Base-by-base conservation (phyloP, 2,888 invertebrate species). In the Schizaphis graminum region DNA sequence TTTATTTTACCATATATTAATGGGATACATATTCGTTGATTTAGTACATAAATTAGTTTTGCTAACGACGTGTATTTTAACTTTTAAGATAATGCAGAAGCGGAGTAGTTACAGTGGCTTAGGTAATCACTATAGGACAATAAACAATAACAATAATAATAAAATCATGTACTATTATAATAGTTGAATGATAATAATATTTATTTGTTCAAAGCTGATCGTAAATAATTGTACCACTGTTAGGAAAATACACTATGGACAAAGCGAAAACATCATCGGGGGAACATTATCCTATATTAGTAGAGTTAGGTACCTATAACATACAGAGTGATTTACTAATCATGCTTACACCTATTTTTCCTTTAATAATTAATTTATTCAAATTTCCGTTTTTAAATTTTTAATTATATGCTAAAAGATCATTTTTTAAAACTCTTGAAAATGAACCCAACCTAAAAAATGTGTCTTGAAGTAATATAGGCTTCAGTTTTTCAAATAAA, bases 271-370 rank as follows among this genome's bases (percentile, higher is more conserved):
- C 47, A 35, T 49, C 67, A 24, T 67, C n/a, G 3, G n/a, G 90
- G 90, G 89, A 89, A 61, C 47, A 88, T 88, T 88, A 88, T 88
- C 53, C 87, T 13, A 49, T 87, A 53, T 11, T 13, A 7, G 86
- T 26, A 28, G 28, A 8, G 1, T 57, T 41, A 49, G 44, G 44
- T 47, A 47, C 7, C 44, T 47, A 47, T 47, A 53, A 16, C 13
- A 53, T 53, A 53, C 21, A 21, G 53, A 53, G 53, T 53, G 53
- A 53, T 53, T 53, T 16, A 53, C 53, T 53, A 53, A 53, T 53
- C 21, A 53, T 21, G 53, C 53, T 53, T 4, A 53, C 0, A 5
- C 21, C 53, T 53, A 53, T 21, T 53, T 13, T 21, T 53, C 53
- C 53, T 53, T 49, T 53, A 16, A 53, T 53, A 53, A 53, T 49